Percentiles rank a stretch among this genome's conserved stretches.
phyloP scores from a whole-genome alignment of 1,140 invertebrate genomes.

The Monomorium pharaonis region DNA sequence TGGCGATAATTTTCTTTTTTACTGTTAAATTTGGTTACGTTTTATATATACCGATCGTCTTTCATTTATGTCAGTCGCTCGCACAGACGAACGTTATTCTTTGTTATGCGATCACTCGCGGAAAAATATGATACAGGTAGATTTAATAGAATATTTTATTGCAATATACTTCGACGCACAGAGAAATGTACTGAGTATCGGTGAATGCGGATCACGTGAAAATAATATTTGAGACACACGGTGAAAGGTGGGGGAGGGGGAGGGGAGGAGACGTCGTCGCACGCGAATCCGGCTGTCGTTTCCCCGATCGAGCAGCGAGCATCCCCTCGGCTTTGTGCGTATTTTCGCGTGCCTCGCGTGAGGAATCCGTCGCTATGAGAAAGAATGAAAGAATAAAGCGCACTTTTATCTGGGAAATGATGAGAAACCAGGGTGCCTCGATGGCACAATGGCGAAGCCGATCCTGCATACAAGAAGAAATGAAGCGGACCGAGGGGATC shows the following conservation, averaged over 20 bases:
- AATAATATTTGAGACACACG: constrained; percentile 49
- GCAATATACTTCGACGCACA: neutral
- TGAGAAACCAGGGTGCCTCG: constrained; percentile 47
- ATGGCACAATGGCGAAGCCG: constrained; percentile 29
- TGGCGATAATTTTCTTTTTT: neutral
- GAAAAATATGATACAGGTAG: constrained; percentile 25
- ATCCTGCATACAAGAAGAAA: constrained; percentile 42
- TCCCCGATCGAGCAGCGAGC: constrained; percentile 23
- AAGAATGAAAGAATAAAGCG: constrained; percentile 53
- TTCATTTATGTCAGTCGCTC: neutral
- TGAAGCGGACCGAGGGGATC: constrained; percentile 24
- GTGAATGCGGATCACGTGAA: constrained; percentile 15
- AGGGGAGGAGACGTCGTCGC: too few species aligned
- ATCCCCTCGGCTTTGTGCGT: constrained; percentile 31
- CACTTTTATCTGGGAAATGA: constrained; percentile 54
- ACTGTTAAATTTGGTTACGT: neutral
- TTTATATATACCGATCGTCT: neutral
- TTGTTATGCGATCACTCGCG: neutral
- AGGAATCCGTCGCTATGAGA: constrained; percentile 38
- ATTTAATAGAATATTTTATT: constrained; percentile 31
- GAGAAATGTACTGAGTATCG: neutral
- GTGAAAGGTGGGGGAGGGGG: neutral
- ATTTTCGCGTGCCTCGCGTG: constrained; percentile 38
- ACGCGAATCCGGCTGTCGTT: constrained; percentile 33
- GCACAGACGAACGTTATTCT: constrained; percentile 3